Conservation (phyloP, 2,888 invertebrate genomes). For the Leucoma salicis region DNA sequence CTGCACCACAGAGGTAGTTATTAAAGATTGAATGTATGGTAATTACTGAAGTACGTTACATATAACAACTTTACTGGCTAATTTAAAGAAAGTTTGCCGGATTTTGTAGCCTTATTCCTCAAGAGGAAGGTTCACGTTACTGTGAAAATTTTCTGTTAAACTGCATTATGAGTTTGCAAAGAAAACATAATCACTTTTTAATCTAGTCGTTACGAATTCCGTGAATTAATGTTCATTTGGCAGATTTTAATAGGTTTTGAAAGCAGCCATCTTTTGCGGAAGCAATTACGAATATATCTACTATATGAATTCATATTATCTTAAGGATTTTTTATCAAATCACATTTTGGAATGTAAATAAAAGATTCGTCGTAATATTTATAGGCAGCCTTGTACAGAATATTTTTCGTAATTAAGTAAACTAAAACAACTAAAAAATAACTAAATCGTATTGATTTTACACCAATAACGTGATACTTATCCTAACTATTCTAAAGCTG, state of each 20-base stretch:
- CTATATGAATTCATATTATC: too few species aligned
- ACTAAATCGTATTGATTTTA: too few species aligned
- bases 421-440: too few species aligned
- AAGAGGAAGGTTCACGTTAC: background rate
- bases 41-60: conserved; percentile 38
- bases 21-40: conserved; percentile 49
- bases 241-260: conserved; percentile 1
- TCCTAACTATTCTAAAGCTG: too few species aligned
- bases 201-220: conserved; percentile 12
- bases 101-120: conserved; percentile 2
- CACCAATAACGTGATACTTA: too few species aligned
- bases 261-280: background rate
- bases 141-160: background rate
- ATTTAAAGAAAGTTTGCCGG: background rate
- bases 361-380: too few species aligned
- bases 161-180: background rate
- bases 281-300: too few species aligned
- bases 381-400: too few species aligned
- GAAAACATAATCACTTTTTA: conserved; percentile 16
- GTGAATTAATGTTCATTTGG: conserved; percentile 9
- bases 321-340: too few species aligned
- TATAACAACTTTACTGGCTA: conserved; percentile 5
- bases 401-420: too few species aligned
- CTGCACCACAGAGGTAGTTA: too few species aligned
- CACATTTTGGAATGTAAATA: too few species aligned